These are phyloP conservation scores for Zoanthus gigantus DNA, from an alignment of 92 coral and sea anemone genomes.

Conservation along the genomic window DNA sequence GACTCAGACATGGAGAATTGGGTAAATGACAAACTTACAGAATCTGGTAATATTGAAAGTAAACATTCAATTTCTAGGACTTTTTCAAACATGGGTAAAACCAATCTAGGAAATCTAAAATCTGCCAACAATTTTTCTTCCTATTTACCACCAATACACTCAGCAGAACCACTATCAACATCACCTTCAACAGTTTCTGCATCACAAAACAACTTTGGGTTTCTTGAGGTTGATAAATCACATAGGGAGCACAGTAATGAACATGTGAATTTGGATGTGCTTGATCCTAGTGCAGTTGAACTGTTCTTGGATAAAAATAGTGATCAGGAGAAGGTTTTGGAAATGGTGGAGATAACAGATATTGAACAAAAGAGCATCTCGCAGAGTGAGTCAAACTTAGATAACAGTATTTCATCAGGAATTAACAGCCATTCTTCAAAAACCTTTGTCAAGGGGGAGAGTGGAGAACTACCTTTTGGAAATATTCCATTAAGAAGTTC, in stretches of 20 bases:
- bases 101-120: conserved; percentile 64
- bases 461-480: neutral
- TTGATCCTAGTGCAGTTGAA: conserved; percentile 29
- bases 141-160: conserved; percentile 87
- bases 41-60: conserved; percentile 32
- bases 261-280: neutral
- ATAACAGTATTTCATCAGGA: neutral
- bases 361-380: neutral
- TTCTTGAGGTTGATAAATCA: conserved; percentile 39
- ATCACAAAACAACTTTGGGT: conserved; percentile 13
- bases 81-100: conserved; percentile 46
- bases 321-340: neutral
- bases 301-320: neutral
- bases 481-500: neutral
- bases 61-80: conserved; percentile 43
- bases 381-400: neutral
- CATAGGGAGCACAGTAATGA: neutral
- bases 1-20: conserved; percentile 80
- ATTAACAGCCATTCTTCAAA: neutral
- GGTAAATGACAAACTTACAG: conserved; percentile 49
- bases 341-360: neutral
- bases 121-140: conserved; percentile 74
- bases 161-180: conserved; percentile 80
- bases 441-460: neutral
- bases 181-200: conserved; percentile 22